These are phyloP conservation scores for Micrasema minimum DNA, from an alignment of 1,140 invertebrate species.

Conservation along the genomic window DNA sequence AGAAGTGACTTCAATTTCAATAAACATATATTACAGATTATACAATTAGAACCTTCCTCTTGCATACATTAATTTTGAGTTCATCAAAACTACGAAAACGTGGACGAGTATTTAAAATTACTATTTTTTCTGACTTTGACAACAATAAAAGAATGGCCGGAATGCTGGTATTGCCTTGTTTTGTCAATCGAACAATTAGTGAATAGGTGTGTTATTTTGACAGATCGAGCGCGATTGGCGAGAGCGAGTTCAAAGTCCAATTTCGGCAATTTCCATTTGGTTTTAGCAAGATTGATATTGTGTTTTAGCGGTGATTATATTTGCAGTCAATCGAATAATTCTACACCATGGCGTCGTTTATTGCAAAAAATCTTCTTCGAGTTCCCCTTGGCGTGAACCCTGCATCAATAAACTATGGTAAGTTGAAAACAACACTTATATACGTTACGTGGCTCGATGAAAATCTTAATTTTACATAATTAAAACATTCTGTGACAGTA, in stretches of 20 bases:
- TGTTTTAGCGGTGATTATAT: background rate
- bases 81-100: background rate
- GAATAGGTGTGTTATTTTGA: constrained; percentile 17
- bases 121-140: background rate
- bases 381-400: constrained; percentile 33
- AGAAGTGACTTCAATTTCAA: too few relatives aligned
- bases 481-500: background rate
- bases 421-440: background rate
- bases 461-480: constrained; percentile 34
- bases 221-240: background rate
- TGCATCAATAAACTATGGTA: constrained; percentile 39
- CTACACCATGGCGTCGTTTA: constrained; percentile 40
- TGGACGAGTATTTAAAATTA: background rate
- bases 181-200: constrained; percentile 5
- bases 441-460: constrained; percentile 30
- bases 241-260: constrained; percentile 17
- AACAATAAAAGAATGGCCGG: too few relatives aligned
- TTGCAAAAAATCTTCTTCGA: constrained; percentile 41
- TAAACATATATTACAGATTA: too few relatives aligned
- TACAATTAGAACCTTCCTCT: too few relatives aligned
- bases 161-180: too few relatives aligned
- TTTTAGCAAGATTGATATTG: background rate
- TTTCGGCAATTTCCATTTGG: background rate
- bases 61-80: too few relatives aligned
- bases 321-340: constrained; percentile 3